phyloP scores from a whole-genome alignment of 2,888 invertebrate genomes.

The Cataglyphis altisquamis region DNA sequence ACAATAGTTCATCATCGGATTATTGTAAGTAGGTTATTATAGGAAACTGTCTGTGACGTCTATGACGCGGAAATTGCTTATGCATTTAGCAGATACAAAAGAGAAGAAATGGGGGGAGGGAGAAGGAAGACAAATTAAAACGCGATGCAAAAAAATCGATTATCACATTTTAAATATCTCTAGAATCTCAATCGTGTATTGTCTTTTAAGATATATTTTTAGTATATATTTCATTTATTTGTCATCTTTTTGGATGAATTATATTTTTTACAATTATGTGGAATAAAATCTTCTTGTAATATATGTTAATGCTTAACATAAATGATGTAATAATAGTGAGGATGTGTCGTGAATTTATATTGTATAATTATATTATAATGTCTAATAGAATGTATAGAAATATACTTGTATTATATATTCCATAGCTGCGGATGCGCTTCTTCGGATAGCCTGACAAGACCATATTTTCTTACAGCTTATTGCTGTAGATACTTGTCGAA shows the following conservation, averaged over 20 bases:
- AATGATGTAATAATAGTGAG: not conserved
- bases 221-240: not conserved
- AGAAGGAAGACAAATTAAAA: constrained; percentile 39
- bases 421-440: not conserved
- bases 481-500: constrained; percentile 21
- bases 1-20: constrained; percentile 77
- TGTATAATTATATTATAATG: not conserved
- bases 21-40: constrained; percentile 82
- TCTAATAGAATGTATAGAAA: not conserved
- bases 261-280: not conserved
- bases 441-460: constrained; percentile 1
- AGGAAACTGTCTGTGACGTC: constrained; percentile 81
- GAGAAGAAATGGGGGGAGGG: constrained; percentile 55
- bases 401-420: not conserved
- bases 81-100: constrained; percentile 83
- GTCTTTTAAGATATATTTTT: constrained; percentile 13
- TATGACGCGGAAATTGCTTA: constrained; percentile 83
- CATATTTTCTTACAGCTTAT: constrained; percentile 1
- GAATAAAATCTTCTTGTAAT: constrained; percentile 1
- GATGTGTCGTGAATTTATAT: not conserved
- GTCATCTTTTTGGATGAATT: not conserved
- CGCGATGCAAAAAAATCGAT: constrained; percentile 21
- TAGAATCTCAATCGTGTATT: constrained; percentile 34
- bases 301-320: not conserved
- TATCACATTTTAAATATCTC: constrained; percentile 19